phyloP scores from a whole-genome alignment of 2,797 vertebrate genomes.

The Sebastes hopkinsi region DNA sequence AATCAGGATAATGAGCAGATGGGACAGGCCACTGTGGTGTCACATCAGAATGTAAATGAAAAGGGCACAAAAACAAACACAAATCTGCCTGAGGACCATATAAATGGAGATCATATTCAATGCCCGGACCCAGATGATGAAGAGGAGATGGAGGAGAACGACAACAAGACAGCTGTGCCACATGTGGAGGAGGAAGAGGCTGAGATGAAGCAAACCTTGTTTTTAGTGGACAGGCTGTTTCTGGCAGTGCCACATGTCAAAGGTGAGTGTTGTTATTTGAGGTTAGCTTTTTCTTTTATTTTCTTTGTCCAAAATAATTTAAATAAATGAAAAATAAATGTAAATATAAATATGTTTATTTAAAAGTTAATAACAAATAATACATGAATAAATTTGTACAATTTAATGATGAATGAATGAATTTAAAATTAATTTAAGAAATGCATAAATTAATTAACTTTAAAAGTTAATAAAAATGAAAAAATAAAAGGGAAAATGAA shows the following conservation, averaged over 20 bases:
- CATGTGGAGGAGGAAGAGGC: constrained; percentile 17
- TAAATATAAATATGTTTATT: accelerated
- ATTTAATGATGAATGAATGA: too few species aligned
- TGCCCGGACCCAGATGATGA: neutral
- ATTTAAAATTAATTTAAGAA: too few species aligned
- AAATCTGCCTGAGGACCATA: neutral
- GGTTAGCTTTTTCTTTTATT: neutral
- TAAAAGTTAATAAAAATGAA: too few species aligned
- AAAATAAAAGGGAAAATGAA: too few species aligned
- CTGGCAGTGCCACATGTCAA: constrained; percentile 58
- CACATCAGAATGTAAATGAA: neutral
- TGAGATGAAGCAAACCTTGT: constrained; percentile 57
- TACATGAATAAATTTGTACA: too few species aligned
- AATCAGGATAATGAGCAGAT: neutral
- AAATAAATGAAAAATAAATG: too few species aligned
- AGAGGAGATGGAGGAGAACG: neutral
- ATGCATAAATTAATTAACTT: too few species aligned
- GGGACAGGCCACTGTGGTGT: neutral
- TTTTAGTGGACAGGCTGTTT: constrained; percentile 77
- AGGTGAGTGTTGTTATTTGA: constrained; percentile 55
- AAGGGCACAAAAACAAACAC: constrained; percentile 1
- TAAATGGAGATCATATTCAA: neutral
- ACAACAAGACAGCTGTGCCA: neutral
- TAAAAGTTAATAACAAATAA: too few species aligned
- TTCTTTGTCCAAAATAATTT: neutral